These are phyloP conservation scores for Osmerus mordax DNA, from an alignment of 2,113 vertebrate genomes.

Conservation along the genomic window DNA sequence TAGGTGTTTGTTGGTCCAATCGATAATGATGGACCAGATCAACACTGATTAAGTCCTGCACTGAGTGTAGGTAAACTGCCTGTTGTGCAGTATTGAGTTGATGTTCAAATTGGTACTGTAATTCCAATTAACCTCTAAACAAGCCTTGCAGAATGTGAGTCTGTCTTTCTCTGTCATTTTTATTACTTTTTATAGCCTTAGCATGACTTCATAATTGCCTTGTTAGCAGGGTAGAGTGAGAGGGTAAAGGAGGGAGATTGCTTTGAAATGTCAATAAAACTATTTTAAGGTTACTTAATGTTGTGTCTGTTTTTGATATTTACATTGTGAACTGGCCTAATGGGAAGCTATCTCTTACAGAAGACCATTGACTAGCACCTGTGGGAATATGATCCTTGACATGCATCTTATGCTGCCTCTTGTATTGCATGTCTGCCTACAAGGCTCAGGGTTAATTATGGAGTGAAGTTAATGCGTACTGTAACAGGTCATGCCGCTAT, in stretches of 20 bases:
- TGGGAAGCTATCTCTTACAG: no score
- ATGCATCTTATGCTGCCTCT: no score
- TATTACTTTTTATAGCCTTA: conserved; percentile 81
- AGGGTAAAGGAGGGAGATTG: conserved; percentile 42
- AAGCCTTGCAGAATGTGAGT: conserved; percentile 68
- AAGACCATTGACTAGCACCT: neutral
- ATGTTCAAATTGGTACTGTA: conserved; percentile 60
- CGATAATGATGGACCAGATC: neutral
- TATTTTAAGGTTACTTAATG: conserved; percentile 80
- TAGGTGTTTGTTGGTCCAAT: neutral
- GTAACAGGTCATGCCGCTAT: no score
- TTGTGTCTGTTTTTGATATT: conserved; percentile 12
- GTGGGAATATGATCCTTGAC: neutral
- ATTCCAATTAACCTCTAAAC: conserved; percentile 31
- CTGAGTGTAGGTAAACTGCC: conserved; percentile 65
- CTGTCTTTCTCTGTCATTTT: conserved; percentile 60
- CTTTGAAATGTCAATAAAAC: conserved; percentile 76
- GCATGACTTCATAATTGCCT: conserved; percentile 85
- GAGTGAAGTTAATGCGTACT: no score
- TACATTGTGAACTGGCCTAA: neutral
- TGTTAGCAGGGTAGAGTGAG: conserved; percentile 51
- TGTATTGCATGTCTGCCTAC: no score
- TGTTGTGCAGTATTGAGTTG: conserved; percentile 50
- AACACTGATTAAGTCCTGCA: conserved; percentile 15
- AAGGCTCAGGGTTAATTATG: no score